Evolutionary conservation across 1,140 invertebrate species (phyloP).

Genomic region (Bradynema listronoti): DNA sequence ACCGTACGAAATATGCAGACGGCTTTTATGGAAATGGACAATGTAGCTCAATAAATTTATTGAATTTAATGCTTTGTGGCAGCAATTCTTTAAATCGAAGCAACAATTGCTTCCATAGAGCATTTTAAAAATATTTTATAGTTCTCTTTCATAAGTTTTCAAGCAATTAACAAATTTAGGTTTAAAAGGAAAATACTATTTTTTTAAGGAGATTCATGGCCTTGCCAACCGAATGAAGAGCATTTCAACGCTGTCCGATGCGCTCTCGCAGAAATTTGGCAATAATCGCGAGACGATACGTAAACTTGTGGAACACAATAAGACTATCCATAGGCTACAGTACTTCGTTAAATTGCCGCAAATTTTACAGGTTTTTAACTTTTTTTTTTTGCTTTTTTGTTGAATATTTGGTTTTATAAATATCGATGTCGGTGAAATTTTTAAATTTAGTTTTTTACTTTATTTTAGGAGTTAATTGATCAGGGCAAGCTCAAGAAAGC

Average conservation of each 20-base stretch:
- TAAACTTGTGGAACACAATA: slow-evolving; percentile 30
- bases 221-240: slow-evolving; percentile 23
- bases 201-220: slow-evolving; percentile 27
- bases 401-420: background rate
- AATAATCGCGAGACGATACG: slow-evolving; percentile 30
- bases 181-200: too few relatives aligned
- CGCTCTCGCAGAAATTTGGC: slow-evolving; percentile 23
- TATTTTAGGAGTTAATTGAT: slow-evolving; percentile 13
- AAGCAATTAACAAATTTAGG: too few relatives aligned
- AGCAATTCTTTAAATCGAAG: too few relatives aligned
- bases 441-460: too few relatives aligned
- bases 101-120: too few relatives aligned
- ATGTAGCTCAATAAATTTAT: slow-evolving; percentile 5
- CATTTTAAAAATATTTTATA: background rate
- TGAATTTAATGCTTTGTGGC: background rate
- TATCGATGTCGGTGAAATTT: background rate
- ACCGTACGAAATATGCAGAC: slow-evolving; percentile 39
- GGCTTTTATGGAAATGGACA: slow-evolving; percentile 24
- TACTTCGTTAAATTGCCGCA: slow-evolving; percentile 37
- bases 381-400: background rate
- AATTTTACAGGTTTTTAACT: slow-evolving; percentile 20
- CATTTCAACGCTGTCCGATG: slow-evolving; percentile 28
- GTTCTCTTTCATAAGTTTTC: background rate
- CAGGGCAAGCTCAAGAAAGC: slow-evolving; percentile 8
- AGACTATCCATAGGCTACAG: slow-evolving; percentile 31